Percentiles rank a stretch among this genome's conserved stretches.
Evolutionary conservation across 2,888 invertebrate species (phyloP).

Genomic region (Apotomis betuletana): DNA sequence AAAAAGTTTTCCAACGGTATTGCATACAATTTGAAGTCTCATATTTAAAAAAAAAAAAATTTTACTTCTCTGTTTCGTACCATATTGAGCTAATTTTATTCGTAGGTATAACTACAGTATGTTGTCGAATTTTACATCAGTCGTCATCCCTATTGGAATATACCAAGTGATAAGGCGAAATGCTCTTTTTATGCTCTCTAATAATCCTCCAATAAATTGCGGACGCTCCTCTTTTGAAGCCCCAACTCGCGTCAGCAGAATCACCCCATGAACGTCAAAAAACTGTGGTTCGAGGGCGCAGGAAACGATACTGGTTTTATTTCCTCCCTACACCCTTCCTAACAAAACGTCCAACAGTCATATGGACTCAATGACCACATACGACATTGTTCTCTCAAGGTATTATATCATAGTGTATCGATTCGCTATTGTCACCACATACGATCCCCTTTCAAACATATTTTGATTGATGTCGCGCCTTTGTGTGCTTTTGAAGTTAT

Average conservation of each 20-base stretch:
- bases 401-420: constrained; percentile 58
- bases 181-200: neutral
- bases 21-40: too few species aligned
- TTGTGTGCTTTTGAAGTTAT: constrained; percentile 50
- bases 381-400: constrained; percentile 3
- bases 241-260: constrained; percentile 37
- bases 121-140: too few species aligned
- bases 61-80: too few species aligned
- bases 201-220: constrained; percentile 22
- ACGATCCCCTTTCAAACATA: constrained; percentile 63
- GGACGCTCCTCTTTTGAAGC: constrained; percentile 33
- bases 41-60: too few species aligned
- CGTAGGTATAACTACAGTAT: too few species aligned
- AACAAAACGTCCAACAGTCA: constrained; percentile 1
- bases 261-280: constrained; percentile 38
- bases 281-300: constrained; percentile 63
- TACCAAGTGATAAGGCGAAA: neutral
- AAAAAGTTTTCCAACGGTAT: too few species aligned
- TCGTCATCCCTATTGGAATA: too few species aligned
- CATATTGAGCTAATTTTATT: too few species aligned
- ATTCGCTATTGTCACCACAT: constrained; percentile 71
- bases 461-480: constrained; percentile 72
- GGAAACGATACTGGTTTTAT: constrained; percentile 77
- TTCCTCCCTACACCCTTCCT: constrained; percentile 61
- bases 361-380: neutral